Conservation (phyloP, 2,797 vertebrate genomes). For the Prionace glauca region DNA sequence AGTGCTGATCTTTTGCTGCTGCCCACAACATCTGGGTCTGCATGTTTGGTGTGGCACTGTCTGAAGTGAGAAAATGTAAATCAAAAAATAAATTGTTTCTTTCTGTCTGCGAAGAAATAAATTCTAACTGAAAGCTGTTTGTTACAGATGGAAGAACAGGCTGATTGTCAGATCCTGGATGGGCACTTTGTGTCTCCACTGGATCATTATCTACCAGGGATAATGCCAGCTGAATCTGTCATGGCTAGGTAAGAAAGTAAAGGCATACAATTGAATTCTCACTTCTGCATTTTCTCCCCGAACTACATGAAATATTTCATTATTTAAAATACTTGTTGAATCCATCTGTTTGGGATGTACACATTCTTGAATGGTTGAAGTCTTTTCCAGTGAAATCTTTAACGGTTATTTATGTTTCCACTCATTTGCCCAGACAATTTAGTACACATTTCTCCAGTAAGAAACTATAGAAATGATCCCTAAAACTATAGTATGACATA, state of each 20-base stretch:
- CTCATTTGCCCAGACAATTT: not conserved
- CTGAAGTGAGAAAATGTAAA: not conserved
- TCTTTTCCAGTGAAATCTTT: not conserved
- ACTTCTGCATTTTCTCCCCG: not conserved
- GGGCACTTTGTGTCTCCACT: slow-evolving; percentile 89
- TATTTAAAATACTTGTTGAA: not conserved
- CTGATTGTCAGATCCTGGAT: slow-evolving; percentile 83
- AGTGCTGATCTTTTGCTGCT: not conserved
- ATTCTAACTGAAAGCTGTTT: slow-evolving; percentile 22
- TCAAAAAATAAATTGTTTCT: not conserved
- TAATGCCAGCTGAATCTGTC: slow-evolving; percentile 81
- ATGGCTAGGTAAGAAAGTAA: slow-evolving; percentile 72
- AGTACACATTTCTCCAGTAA: too few relatives aligned
- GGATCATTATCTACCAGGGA: slow-evolving; percentile 80
- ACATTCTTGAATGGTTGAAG: not conserved
- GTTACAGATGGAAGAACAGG: slow-evolving; percentile 75
- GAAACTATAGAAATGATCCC: too few relatives aligned
- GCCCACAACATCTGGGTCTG: not conserved
- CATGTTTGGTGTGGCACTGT: not conserved
- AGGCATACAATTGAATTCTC: not conserved
- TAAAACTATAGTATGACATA: too few relatives aligned
- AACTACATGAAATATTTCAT: not conserved
- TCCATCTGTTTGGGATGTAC: not conserved
- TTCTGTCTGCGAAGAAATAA: not conserved
- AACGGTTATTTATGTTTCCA: not conserved